Conservation (phyloP, 2,797 vertebrate species). For the Sebastolobus altivelis region DNA sequence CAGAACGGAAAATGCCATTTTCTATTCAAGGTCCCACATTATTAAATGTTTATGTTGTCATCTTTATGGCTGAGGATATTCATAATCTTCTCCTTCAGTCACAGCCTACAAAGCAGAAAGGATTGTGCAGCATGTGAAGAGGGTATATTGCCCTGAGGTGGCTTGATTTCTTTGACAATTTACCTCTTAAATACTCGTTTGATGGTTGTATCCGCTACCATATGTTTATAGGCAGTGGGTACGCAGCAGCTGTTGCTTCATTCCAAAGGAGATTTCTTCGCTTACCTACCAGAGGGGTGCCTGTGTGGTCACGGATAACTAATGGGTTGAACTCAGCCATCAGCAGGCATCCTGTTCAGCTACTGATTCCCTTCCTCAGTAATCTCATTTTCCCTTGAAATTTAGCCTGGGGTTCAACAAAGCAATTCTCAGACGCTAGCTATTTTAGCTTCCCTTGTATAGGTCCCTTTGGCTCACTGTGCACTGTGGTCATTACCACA, state of each 20-base stretch:
- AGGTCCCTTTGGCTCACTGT: background rate
- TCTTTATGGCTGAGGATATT: background rate
- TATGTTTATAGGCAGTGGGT: slow-evolving; percentile 29
- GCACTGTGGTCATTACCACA: background rate
- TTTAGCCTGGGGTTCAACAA: slow-evolving; percentile 11
- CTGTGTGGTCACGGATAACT: slow-evolving; percentile 38
- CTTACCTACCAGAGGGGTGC: slow-evolving; percentile 9
- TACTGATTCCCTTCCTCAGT: slow-evolving; percentile 6
- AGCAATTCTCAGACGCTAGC: background rate
- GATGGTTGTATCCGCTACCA: slow-evolving; percentile 2
- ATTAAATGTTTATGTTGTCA: slow-evolving; percentile 23
- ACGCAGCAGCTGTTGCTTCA: slow-evolving; percentile 27
- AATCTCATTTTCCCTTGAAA: slow-evolving; percentile 35
- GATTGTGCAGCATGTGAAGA: background rate
- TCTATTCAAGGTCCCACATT: slow-evolving; percentile 10
- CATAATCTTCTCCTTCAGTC: slow-evolving; percentile 19
- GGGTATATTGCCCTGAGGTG: slow-evolving; percentile 12
- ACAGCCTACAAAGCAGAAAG: slow-evolving; percentile 7
- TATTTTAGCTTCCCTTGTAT: background rate
- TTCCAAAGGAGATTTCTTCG: slow-evolving; percentile 23
- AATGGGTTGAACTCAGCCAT: slow-evolving; percentile 37
- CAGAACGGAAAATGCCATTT: slow-evolving; percentile 19
- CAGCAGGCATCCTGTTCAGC: slow-evolving; percentile 13
- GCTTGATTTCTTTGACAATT: slow-evolving; percentile 37
- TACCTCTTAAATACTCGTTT: slow-evolving; percentile 29